These are phyloP conservation scores for Mus musculus DNA, from an alignment of 2,113 vertebrate species.

Conservation along the genomic window GRCm39 chr1:187623501-187624000, in stretches of 20 bases:
- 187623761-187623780: neutral
- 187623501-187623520: constrained; percentile 71
- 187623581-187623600: constrained; percentile 77
- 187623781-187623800: neutral
- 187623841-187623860: constrained; percentile 1
- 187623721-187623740: constrained; percentile 83
- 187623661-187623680: constrained; percentile 71
- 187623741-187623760: constrained; percentile 77
- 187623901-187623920: constrained; percentile 76
- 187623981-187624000: constrained; percentile 14
- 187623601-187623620: neutral
- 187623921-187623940: constrained; percentile 81
- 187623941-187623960: constrained; percentile 80
- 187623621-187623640: neutral
- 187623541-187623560: constrained; percentile 73
- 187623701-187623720: constrained; percentile 68
- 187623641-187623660: constrained; percentile 61
- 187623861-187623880: neutral
- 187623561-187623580: constrained; percentile 54
- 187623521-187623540: constrained; percentile 73
- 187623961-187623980: neutral
- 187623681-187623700: constrained; percentile 80
- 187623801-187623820: neutral
- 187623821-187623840: constrained; percentile 36
- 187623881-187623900: constrained; percentile 76